Base-by-base conservation (phyloP, 2,113 vertebrate genomes). In the Entosphenus tridentatus region DNA sequence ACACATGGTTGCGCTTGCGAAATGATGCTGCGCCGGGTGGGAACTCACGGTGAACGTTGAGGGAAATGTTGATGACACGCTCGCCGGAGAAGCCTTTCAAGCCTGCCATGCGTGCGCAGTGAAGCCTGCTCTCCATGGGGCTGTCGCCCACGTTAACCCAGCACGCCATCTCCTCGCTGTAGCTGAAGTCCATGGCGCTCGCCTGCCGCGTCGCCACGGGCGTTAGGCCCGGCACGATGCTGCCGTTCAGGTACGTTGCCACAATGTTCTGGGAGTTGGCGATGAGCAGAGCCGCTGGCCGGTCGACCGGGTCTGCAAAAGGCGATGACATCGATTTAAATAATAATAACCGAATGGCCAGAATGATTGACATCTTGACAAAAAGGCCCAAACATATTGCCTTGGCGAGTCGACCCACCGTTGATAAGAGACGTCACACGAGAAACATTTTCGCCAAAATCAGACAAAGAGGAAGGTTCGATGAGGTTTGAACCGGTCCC, bases 111-210 rank as follows among this genome's bases (percentile, higher is more conserved):
- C 78, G 87, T 80, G 87, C 89, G 2, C 92, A 97, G 75, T 93
- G 92, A 67, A 97, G 84, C 72, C 87, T 73, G 1, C 87, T 92
- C 74, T 86, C 82, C 55, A 84, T 73, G 1, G 88, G 83, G 0
- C 80, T 83, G 78, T 95, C 91, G 9, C 89, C 92, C 56, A 93
- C 85, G 1, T 93, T 84, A 8, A 97, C 85, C 92, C 92, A 96
- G 79, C 92, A 97, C 21, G 95, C 87, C 0, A 84, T 89, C 77
- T 97, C 89, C 2, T 88, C 82, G 0, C 83, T 73, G 0, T 95
- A 97, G 77, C 82, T 82, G 76, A 96, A 97, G 80, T 97, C 92
- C 91, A 97, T 95, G 69, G 91, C 91, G 1, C 87, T 93, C 58
- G 88, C 90, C 80, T 92, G 91, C 77, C 89, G 86, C 18, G 89